These are phyloP conservation scores for Ptilonorhynchus violaceus DNA, from an alignment of 2,113 vertebrate species.

Conservation along the genomic window DNA sequence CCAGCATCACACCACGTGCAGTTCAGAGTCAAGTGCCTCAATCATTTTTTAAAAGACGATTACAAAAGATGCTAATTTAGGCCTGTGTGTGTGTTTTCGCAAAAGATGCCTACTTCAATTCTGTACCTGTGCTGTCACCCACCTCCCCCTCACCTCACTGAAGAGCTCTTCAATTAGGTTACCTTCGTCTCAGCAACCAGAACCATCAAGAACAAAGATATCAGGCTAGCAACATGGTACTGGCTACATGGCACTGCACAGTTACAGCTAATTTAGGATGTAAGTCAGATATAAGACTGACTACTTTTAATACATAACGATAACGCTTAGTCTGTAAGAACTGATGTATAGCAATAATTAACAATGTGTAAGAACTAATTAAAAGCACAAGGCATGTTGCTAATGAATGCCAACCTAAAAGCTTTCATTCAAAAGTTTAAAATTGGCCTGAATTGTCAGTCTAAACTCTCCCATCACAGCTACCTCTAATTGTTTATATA, in stretches of 20 bases:
- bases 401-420: background rate
- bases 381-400: background rate
- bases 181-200: background rate
- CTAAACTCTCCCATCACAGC: background rate
- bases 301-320: background rate
- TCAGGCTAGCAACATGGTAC: accelerated
- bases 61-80: background rate
- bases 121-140: background rate
- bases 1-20: background rate
- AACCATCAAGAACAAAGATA: background rate
- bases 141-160: no score
- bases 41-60: background rate
- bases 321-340: background rate
- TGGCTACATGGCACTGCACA: background rate
- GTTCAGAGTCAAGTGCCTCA: background rate
- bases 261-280: background rate
- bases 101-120: background rate
- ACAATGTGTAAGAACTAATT: background rate
- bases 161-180: background rate
- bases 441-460: background rate
- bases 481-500: background rate
- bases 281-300: background rate
- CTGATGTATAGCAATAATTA: background rate
- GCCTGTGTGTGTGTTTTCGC: accelerated
- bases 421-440: background rate